Conservation (phyloP, 2,888 invertebrate genomes). For the Coleophora flavipennella region DNA sequence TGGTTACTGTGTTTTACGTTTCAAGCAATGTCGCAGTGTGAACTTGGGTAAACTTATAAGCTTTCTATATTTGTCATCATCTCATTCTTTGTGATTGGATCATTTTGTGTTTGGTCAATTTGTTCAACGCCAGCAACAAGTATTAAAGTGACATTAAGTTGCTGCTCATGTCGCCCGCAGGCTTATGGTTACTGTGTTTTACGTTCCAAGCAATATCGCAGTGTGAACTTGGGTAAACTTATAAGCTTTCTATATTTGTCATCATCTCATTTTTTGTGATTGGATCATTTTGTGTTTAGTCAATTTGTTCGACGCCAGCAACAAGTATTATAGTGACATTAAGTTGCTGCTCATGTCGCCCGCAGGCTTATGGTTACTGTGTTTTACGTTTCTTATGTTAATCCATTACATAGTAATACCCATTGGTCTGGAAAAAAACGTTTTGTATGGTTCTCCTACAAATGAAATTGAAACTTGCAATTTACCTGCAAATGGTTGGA, state of each 20-base stretch:
- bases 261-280: too few species aligned
- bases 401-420: too few species aligned
- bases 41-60: too few species aligned
- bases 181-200: not conserved
- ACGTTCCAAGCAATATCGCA: constrained; percentile 6
- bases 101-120: constrained; percentile 6
- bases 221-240: constrained; percentile 4
- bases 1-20: not conserved
- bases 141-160: constrained; percentile 16
- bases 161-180: constrained; percentile 4
- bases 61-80: too few species aligned
- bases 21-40: constrained; percentile 10
- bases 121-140: constrained; percentile 4
- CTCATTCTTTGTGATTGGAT: not conserved
- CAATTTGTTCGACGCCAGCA: constrained; percentile 3
- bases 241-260: too few species aligned
- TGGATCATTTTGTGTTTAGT: constrained; percentile 4
- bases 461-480: too few species aligned
- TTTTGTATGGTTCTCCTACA: too few species aligned
- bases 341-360: constrained; percentile 8
- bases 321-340: constrained; percentile 15
- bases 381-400: not conserved
- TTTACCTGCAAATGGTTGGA: too few species aligned
- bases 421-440: too few species aligned
- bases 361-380: not conserved